Evolutionary conservation across 2,888 invertebrate species (phyloP).

Genomic region (Cremastinae sp.): DNA sequence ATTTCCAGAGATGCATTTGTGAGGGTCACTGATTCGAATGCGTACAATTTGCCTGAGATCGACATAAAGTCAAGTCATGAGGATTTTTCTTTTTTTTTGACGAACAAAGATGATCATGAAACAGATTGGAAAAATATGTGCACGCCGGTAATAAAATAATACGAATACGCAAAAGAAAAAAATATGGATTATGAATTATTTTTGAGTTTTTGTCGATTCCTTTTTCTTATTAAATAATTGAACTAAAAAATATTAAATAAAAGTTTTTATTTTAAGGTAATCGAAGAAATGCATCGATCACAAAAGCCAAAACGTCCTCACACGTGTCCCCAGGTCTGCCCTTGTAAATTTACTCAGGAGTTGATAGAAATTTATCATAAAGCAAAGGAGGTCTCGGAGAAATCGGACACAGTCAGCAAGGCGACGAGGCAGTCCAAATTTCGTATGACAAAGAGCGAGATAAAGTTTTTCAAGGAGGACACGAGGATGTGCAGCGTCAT

Average conservation of each 20-base stretch:
- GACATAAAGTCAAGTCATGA: constrained; percentile 15
- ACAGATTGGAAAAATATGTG: constrained; percentile 32
- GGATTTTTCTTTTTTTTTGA: background rate
- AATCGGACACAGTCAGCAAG: constrained; percentile 27
- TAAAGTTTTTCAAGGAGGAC: constrained; percentile 51
- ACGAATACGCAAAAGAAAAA: too few species aligned
- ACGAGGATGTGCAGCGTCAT: constrained; percentile 50
- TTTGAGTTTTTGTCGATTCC: too few species aligned
- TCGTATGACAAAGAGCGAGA: constrained; percentile 59
- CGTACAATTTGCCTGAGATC: constrained; percentile 19
- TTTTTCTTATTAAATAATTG: too few species aligned
- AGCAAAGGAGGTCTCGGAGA: constrained; percentile 30
- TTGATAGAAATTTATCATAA: constrained; percentile 51
- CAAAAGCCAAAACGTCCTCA: constrained; percentile 40
- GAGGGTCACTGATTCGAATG: constrained; percentile 6
- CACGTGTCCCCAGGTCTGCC: constrained; percentile 49
- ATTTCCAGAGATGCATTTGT: constrained; percentile 30
- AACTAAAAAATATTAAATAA: background rate
- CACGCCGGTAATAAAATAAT: constrained; percentile 36
- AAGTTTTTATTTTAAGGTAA: constrained; percentile 15
- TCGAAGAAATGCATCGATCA: constrained; percentile 25
- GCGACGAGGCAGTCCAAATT: constrained; percentile 35
- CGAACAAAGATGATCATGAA: constrained; percentile 8
- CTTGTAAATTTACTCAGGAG: constrained; percentile 47
- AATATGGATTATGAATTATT: too few species aligned